These are phyloP conservation scores for Stenchaetothrips biformis DNA, from an alignment of 2,888 invertebrate genomes.

Conservation along the genomic window DNA sequence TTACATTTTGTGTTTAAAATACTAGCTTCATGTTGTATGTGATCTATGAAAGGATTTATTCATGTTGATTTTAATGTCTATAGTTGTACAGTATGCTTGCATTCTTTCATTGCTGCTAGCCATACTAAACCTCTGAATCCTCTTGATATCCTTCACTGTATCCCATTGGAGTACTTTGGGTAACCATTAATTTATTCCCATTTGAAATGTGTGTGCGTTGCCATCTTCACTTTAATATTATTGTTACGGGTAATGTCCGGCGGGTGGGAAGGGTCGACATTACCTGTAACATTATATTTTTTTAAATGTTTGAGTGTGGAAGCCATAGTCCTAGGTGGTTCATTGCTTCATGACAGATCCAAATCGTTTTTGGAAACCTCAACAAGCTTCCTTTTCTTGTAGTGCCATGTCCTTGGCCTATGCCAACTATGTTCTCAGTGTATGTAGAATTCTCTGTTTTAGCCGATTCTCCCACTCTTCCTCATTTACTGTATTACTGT, in stretches of 20 bases:
- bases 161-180: neutral
- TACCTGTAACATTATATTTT: no score
- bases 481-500: neutral
- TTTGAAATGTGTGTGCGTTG: neutral
- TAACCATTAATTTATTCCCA: neutral
- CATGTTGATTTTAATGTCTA: neutral
- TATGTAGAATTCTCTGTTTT: neutral
- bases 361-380: no score
- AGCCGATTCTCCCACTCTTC: neutral
- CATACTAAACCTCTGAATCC: neutral
- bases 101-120: neutral
- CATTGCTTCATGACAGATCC: no score
- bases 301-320: no score
- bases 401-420: no score
- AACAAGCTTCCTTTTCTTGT: no score
- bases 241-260: no score
- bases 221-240: neutral
- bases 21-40: slow-evolving; percentile 18
- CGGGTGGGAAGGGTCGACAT: no score
- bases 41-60: neutral
- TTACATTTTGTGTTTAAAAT: neutral
- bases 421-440: no score
- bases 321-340: no score
- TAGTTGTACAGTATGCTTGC: neutral
- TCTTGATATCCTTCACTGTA: no score